Evolutionary conservation across 2,888 invertebrate genomes (phyloP), one percentile per base, ranked within the genome.

Genomic region (Hydropsyche betteni): DNA sequence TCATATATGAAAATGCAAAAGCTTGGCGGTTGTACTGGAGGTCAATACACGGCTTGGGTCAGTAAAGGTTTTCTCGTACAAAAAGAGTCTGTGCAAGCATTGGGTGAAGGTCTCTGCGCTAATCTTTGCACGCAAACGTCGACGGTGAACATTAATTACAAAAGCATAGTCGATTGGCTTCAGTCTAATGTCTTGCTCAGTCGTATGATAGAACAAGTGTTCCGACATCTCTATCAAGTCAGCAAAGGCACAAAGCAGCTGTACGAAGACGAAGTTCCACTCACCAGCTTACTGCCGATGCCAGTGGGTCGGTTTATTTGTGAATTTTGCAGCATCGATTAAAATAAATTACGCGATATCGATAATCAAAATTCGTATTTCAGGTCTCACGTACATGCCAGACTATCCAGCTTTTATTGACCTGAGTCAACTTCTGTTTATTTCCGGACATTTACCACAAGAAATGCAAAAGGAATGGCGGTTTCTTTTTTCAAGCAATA

Each of bases 401-500:
- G 92, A 93, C 80, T 94, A 93, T 85, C 92, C 93, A 0, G 93
- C 93, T 78, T 83, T 91, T 58, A 78, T 80, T 38, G 94, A 94
- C 83, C 86, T 94, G 74, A 91, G 93, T 0, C 93, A 94, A 83
- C 90, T 95, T 73, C 89, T 94, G 76, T 94, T 93, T 87, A 87
- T 97, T 51, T 96, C 94, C 86, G 90, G 91, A 55, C 90, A 93
- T 82, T 85, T 97, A 74, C 95, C 96, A 0, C 88, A 89, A 77
- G 91, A 92, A 78, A 88, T 91, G 79, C 92, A 93, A 81, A 85
- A 90, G 80, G 91, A 93, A 83, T 97, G 97, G 97, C 88, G 95
- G 81, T 93, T 96, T 82, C 86, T 97, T 3, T 97, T 95, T 86
- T 95, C 94, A 6, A 94, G 94, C 14, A 91, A 92, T 82, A 91